Conservation (phyloP, 2,113 vertebrate genomes). For the Mystacornis crossleyi region DNA sequence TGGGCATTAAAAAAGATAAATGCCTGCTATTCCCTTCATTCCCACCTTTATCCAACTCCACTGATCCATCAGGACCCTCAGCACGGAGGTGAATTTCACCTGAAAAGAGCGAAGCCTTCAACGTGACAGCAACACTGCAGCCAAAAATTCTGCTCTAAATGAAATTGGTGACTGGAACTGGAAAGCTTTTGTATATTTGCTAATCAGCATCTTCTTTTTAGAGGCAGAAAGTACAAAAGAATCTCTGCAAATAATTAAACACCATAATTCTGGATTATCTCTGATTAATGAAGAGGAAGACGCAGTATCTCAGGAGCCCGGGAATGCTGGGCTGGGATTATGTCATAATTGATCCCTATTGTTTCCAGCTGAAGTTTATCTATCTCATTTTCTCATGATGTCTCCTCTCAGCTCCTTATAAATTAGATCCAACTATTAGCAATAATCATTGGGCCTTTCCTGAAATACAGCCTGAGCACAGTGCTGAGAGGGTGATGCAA, state of each 20-base stretch:
- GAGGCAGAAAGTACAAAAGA: slow-evolving; percentile 49
- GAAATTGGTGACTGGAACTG: neutral
- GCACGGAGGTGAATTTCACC: neutral
- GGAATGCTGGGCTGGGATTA: slow-evolving; percentile 49
- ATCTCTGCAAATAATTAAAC: slow-evolving; percentile 65
- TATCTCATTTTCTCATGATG: slow-evolving; percentile 58
- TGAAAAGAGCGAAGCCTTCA: neutral
- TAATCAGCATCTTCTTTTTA: slow-evolving; percentile 54
- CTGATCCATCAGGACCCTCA: neutral
- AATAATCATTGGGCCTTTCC: neutral
- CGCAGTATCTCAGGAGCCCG: neutral
- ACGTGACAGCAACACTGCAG: neutral
- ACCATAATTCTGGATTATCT: slow-evolving; percentile 64
- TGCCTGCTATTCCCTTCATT: neutral
- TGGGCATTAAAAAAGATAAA: neutral
- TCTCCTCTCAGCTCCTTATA: slow-evolving; percentile 42
- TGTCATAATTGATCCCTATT: slow-evolving; percentile 65
- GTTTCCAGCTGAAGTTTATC: slow-evolving; percentile 56
- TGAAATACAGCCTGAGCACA: neutral
- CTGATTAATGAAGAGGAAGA: slow-evolving; percentile 63
- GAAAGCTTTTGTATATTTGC: slow-evolving; percentile 50
- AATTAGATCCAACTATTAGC: slow-evolving; percentile 54
- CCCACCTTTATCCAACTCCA: neutral
- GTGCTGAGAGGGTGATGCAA: neutral
- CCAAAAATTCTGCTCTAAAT: slow-evolving; percentile 15